A percentile compares a stretch with the other conserved stretches of the same genome.
Conservation (phyloP, 1,140 invertebrate genomes). For the Drosophila ironensis region DNA sequence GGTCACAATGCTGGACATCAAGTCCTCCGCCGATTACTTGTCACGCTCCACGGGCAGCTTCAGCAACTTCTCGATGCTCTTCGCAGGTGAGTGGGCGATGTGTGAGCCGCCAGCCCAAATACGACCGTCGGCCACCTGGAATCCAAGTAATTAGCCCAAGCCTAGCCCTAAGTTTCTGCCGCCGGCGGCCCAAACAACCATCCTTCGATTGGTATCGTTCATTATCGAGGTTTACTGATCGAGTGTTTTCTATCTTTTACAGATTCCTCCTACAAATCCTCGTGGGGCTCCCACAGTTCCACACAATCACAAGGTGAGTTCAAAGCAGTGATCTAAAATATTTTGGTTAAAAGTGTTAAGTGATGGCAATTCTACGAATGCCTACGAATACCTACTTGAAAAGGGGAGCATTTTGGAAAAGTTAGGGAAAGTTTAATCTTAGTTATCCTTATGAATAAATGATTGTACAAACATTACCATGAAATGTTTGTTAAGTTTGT, state of each 20-base stretch:
- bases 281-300: constrained; percentile 86
- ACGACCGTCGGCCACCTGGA: constrained; percentile 69
- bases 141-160: constrained; percentile 69
- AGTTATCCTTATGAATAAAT: too few species aligned
- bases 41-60: constrained; percentile 87
- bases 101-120: constrained; percentile 70
- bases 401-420: too few species aligned
- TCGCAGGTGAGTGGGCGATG: constrained; percentile 85
- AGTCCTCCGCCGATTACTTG: constrained; percentile 87
- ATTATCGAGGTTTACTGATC: background rate
- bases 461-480: too few species aligned
- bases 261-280: constrained; percentile 88
- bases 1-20: constrained; percentile 86
- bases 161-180: constrained; percentile 24
- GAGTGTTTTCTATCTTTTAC: constrained; percentile 42
- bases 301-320: constrained; percentile 86
- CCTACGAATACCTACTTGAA: too few species aligned
- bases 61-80: constrained; percentile 89
- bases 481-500: too few species aligned
- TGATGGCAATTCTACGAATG: too few species aligned
- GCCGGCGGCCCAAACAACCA: constrained; percentile 16
- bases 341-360: too few species aligned
- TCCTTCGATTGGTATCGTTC: background rate
- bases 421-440: too few species aligned
- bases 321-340: too few species aligned